Conservation (phyloP, 2,888 invertebrate species). For the Boloria euphrosyne region DNA sequence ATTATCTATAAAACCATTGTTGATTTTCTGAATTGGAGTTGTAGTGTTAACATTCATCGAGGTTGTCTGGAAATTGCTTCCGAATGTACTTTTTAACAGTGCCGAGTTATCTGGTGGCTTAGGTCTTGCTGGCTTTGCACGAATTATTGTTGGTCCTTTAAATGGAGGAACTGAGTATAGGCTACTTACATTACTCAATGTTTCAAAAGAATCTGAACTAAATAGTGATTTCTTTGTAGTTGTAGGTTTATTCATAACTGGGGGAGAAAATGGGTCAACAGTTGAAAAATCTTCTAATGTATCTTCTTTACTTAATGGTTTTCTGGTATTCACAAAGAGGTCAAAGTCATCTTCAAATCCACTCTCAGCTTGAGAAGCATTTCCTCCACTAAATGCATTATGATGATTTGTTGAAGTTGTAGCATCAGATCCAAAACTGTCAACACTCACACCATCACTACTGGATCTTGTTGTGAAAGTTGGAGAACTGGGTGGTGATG, state of each 20-base stretch:
- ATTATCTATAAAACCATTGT: constrained; percentile 62
- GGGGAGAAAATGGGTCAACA: constrained; percentile 82
- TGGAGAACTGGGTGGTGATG: constrained; percentile 88
- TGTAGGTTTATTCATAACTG: constrained; percentile 56
- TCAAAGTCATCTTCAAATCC: constrained; percentile 94
- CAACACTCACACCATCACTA: constrained; percentile 88
- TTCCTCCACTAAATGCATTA: constrained; percentile 81
- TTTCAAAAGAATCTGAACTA: constrained; percentile 86
- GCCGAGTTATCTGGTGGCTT: constrained; percentile 79
- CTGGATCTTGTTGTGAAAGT: constrained; percentile 88
- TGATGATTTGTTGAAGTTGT: constrained; percentile 82
- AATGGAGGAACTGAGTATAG: constrained; percentile 65
- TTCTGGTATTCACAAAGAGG: constrained; percentile 80
- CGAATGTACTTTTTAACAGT: constrained; percentile 68
- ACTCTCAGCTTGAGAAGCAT: constrained; percentile 88
- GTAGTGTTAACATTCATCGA: constrained; percentile 73
- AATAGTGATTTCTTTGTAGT: constrained; percentile 78
- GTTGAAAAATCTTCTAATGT: constrained; percentile 79
- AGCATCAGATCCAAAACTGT: constrained; percentile 89
- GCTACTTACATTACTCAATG: constrained; percentile 71
- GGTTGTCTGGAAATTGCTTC: constrained; percentile 55
- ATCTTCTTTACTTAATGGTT: constrained; percentile 62
- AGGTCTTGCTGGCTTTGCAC: constrained; percentile 83
- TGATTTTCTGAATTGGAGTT: constrained; percentile 70
- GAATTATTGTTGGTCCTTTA: constrained; percentile 89